Evolutionary conservation across 1,140 invertebrate species (phyloP).

Genomic region (Lycorma delicatula): DNA sequence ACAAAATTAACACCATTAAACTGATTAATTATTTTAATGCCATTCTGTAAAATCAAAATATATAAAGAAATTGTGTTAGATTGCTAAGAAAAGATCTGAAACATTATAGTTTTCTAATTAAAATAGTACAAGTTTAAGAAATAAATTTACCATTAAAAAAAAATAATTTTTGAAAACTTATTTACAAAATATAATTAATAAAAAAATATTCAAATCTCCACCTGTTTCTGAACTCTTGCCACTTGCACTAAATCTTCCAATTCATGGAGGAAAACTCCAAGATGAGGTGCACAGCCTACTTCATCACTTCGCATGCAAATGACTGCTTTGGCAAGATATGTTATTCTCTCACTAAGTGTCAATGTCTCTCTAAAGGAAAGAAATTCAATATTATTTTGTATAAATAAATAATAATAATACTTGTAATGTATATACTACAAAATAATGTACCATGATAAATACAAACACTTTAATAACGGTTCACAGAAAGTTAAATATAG

Average conservation of each 20-base stretch:
- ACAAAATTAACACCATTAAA: too few relatives aligned
- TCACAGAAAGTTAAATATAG: neutral
- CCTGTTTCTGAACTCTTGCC: constrained; percentile 64
- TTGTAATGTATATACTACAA: neutral
- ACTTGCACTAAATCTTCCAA: constrained; percentile 89
- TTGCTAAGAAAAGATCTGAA: too few relatives aligned
- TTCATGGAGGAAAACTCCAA: constrained; percentile 81
- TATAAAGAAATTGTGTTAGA: neutral
- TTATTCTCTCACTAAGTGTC: constrained; percentile 62
- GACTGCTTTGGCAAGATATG: constrained; percentile 88
- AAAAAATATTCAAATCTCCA: too few relatives aligned
- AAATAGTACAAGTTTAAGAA: too few relatives aligned
- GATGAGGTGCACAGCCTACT: constrained; percentile 60
- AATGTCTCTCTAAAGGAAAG: constrained; percentile 46
- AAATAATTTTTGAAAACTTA: too few relatives aligned
- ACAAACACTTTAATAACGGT: neutral
- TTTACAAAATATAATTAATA: too few relatives aligned
- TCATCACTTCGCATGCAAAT: constrained; percentile 88
- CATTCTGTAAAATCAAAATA: neutral
- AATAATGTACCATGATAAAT: neutral
- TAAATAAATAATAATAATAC: constrained; percentile 10
- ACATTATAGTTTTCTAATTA: too few relatives aligned
- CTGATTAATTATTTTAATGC: too few relatives aligned
- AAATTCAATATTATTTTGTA: constrained; percentile 12
- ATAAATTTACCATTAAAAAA: too few relatives aligned